Evolutionary conservation across 2,113 vertebrate species (phyloP), one percentile per base, ranked within the genome.

Genomic region (Cettia cetti): DNA sequence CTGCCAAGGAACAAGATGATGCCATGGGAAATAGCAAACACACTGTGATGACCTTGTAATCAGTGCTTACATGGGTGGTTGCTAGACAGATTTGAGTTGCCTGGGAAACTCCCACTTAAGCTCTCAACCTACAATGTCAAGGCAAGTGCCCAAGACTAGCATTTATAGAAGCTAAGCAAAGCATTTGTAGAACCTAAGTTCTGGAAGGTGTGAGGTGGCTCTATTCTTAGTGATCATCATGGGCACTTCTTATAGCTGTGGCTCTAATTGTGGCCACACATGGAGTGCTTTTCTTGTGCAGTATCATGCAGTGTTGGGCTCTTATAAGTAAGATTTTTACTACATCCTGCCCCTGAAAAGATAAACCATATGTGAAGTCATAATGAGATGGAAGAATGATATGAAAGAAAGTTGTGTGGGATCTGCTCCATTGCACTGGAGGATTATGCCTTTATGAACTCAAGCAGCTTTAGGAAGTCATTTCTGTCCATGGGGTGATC

Each of bases 1-100:
- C 91, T 96, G 94, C 96, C 95, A 96, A 93, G 64, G 92, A 96
- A 93, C 45, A 88, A 76, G 94, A 93, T 80, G 92, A 92, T 96
- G 63, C 88, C 59, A 85, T 83, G 76, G 82, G 80, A 96, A 94
- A 89, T 35, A 74, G 78, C 35, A 57, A 89, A 59, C 86, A 83
- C 54, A 59, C 82, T 88, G 94, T 66, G 89, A 93, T 93, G 94
- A 93, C 91, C 94, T 93, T 94, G 81, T 87, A 82, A 74, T 47
- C 39, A 37, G 2, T 40, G 30, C 80, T 92, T 87, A 93, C 71
- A 89, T 90, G 76, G 59, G 90, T 94, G 76, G 76, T 81, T 97
- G 91, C 86, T 94, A 92, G 92, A 96, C 94, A 89, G 86, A 89
- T 90, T 74, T 90, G 56, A 89, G 94, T 97, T 96, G 86, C 89